phyloP scores from a whole-genome alignment of 1,140 invertebrate species.

The Drosophila ambigua region DNA sequence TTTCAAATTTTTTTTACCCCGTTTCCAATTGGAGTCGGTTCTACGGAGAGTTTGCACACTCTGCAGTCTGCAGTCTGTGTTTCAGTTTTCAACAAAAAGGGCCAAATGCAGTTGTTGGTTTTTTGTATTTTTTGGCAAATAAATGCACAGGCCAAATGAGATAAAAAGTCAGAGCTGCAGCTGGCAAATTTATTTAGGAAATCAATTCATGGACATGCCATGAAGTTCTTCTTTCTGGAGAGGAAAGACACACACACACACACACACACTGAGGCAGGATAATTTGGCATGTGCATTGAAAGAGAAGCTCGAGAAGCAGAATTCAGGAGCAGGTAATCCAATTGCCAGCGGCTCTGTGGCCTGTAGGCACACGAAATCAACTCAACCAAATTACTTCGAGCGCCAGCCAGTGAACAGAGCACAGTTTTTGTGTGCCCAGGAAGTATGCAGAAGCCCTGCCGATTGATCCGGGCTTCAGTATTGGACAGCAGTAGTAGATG shows the following conservation, averaged over 20 bases:
- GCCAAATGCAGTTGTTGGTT: slow-evolving; percentile 51
- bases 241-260: slow-evolving; percentile 27
- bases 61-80: slow-evolving; percentile 6
- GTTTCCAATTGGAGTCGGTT: slow-evolving; percentile 8
- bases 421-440: background rate
- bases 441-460: slow-evolving; percentile 6
- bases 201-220: slow-evolving; percentile 48
- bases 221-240: slow-evolving; percentile 27
- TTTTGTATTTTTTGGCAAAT: slow-evolving; percentile 45
- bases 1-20: background rate
- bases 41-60: background rate
- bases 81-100: slow-evolving; percentile 31
- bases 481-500: slow-evolving; percentile 3
- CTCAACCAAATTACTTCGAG: slow-evolving; percentile 33
- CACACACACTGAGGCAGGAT: slow-evolving; percentile 13
- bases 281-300: slow-evolving; percentile 25
- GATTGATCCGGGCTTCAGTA: too few species aligned
- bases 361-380: slow-evolving; percentile 24
- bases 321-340: slow-evolving; percentile 36
- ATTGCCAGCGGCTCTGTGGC: slow-evolving; percentile 31
- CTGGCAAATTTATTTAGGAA: slow-evolving; percentile 66
- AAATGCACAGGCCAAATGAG: slow-evolving; percentile 61
- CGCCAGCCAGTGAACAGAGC: background rate
- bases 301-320: background rate
- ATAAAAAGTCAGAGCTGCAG: slow-evolving; percentile 54